Evolutionary conservation across 2,113 vertebrate genomes (phyloP), one percentile per base, ranked within the genome.

Genomic region (Arvicanthis niloticus): DNA sequence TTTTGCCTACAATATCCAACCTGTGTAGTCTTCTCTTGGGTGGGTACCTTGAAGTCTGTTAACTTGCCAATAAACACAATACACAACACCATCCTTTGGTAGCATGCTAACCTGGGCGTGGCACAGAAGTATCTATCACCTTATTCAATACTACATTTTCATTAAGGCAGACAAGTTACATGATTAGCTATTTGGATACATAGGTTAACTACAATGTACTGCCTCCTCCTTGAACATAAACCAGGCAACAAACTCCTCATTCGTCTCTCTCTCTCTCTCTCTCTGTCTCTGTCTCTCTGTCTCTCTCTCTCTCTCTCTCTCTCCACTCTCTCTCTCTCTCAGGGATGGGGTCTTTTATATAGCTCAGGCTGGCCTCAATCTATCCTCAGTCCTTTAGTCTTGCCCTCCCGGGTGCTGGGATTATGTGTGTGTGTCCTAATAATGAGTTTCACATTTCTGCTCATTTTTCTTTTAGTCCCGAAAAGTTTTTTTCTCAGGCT

Each of bases 361-460:
- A 80, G 34, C 60, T 26, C 8, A 78, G 8, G 8, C 21, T 67
- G 42, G 4, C 58, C 73, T 67, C 12, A 17, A 78, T 4, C 60
- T 67, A 67, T n/a, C 65, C 42, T 67, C 22, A 26, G 48, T 51
- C 21, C 88, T 62, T 42, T 40, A 60, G n/a, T 58, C 56, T 56
- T 34, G 6, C 29, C 17, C 17, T 15, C 29, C 26, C 42, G 10
- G 31, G 26, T 73, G 24, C 53, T 62, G 16, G 9, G 29, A 37
- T 9, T 58, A 29, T 2, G 78, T 81, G 78, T n/a, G 53, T 58
- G 53, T 80, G 31, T 48, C 24, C 58, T 84, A 62, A 84, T 62
- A 65, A 85, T 65, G 89, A 48, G 31, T 85, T 96, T 97, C 73
- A 76, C 10, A 91, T 96, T 97, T 89, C 78, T 96, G 53, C 24